Evolutionary conservation across 2,888 invertebrate genomes (phyloP).

Genomic region (Leuctra nigra): DNA sequence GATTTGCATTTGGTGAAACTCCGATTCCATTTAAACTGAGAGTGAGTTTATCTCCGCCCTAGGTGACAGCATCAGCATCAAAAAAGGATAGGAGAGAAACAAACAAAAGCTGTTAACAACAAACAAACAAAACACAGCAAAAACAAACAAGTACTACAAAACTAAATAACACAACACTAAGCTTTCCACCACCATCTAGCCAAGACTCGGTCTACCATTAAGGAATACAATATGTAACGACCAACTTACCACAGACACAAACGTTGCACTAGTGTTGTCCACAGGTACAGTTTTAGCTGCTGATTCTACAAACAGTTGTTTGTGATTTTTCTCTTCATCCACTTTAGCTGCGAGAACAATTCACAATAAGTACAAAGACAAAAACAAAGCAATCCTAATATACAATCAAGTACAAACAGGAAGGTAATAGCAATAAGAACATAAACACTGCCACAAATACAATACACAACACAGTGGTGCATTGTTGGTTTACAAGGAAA

Average conservation of each 20-base stretch:
- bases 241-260: slow-evolving; percentile 66
- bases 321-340: slow-evolving; percentile 52
- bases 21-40: slow-evolving; percentile 52
- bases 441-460: too few relatives aligned
- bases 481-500: too few relatives aligned
- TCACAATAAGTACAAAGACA: too few relatives aligned
- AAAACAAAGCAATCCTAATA: too few relatives aligned
- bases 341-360: slow-evolving; percentile 48
- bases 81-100: too few relatives aligned
- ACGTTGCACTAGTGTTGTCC: slow-evolving; percentile 48
- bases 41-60: slow-evolving; percentile 66
- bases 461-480: too few relatives aligned
- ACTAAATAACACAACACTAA: neutral
- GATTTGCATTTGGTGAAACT: slow-evolving; percentile 30
- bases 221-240: neutral
- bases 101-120: slow-evolving; percentile 21
- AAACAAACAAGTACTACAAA: slow-evolving; percentile 16
- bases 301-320: slow-evolving; percentile 22
- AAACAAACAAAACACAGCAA: slow-evolving; percentile 17
- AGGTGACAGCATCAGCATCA: too few relatives aligned
- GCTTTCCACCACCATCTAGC: neutral
- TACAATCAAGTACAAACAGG: too few relatives aligned
- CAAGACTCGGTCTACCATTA: too few relatives aligned
- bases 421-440: too few relatives aligned
- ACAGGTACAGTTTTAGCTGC: slow-evolving; percentile 19